Percentiles rank a stretch among this genome's conserved stretches.
These are phyloP conservation scores for Villa cingulata DNA, from an alignment of 2,888 invertebrate genomes.

Conservation along the genomic window DNA sequence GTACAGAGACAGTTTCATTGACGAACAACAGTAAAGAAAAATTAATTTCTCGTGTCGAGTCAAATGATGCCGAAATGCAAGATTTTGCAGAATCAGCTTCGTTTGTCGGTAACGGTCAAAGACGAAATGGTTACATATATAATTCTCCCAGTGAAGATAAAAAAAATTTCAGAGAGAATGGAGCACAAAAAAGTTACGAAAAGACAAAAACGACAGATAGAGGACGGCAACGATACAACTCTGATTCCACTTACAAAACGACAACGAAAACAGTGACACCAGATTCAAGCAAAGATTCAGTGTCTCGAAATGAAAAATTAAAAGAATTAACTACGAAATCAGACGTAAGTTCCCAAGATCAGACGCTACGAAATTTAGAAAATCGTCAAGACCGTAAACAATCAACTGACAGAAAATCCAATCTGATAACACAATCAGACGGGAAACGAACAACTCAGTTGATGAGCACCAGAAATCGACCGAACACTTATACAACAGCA, in stretches of 20 bases:
- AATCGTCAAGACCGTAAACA: slow-evolving; percentile 15
- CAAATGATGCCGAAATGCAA: slow-evolving; percentile 43
- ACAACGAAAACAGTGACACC: too few species aligned
- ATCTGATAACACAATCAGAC: not conserved
- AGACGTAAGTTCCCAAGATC: not conserved
- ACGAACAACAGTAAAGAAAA: not conserved
- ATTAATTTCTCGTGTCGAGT: not conserved
- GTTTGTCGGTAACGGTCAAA: slow-evolving; percentile 37
- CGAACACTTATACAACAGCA: slow-evolving; percentile 29
- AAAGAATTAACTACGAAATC: not conserved
- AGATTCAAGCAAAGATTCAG: too few species aligned
- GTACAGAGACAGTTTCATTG: slow-evolving; percentile 22
- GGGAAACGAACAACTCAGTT: not conserved
- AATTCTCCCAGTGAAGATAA: slow-evolving; percentile 3
- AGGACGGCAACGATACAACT: slow-evolving; percentile 7
- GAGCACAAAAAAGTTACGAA: not conserved
- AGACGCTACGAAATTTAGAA: slow-evolving; percentile 7
- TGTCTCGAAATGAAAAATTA: too few species aligned
- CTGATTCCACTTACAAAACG: not conserved
- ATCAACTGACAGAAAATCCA: not conserved
- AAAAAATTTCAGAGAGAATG: not conserved
- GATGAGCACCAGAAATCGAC: slow-evolving; percentile 9
- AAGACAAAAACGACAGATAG: slow-evolving; percentile 6
- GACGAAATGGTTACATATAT: slow-evolving; percentile 22
- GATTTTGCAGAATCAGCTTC: slow-evolving; percentile 64